phyloP scores from a whole-genome alignment of 2,888 invertebrate species.

The Neria commutata region DNA sequence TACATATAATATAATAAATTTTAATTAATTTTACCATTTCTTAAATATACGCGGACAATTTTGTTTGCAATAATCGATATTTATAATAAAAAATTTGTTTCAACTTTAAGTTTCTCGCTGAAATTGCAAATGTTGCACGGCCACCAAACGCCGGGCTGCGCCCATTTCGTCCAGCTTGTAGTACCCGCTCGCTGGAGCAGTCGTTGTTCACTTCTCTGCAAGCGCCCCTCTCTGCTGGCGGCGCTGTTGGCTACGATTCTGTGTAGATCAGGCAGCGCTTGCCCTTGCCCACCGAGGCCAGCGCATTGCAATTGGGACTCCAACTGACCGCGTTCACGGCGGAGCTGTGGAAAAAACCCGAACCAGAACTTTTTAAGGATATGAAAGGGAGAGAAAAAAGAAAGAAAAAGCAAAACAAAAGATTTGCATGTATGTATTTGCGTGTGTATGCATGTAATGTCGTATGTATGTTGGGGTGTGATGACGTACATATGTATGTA shows the following conservation, averaged over 20 bases:
- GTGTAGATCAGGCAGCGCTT: conserved; percentile 85
- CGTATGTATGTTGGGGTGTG: neutral
- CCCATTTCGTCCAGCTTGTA: too few relatives aligned
- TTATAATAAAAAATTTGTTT: too few relatives aligned
- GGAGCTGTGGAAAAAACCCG: conserved; percentile 68
- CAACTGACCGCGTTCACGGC: conserved; percentile 88
- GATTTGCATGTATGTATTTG: neutral
- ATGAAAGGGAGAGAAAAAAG: conserved; percentile 27
- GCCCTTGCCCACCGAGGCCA: conserved; percentile 83
- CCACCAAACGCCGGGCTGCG: too few relatives aligned
- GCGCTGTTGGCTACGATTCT: conserved; percentile 64
- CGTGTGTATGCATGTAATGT: conserved; percentile 2
- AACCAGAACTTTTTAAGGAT: conserved; percentile 43
- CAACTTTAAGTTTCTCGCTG: too few relatives aligned
- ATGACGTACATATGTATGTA: too few relatives aligned
- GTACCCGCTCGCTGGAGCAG: neutral
- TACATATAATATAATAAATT: too few relatives aligned
- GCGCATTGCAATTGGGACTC: conserved; percentile 81
- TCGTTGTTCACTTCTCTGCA: too few relatives aligned
- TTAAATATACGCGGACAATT: too few relatives aligned
- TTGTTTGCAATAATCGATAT: too few relatives aligned
- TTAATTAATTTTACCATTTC: too few relatives aligned
- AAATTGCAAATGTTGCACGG: too few relatives aligned
- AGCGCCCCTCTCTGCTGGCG: too few relatives aligned
- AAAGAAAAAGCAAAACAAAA: conserved; percentile 22